Evolutionary conservation across 2,888 invertebrate species (phyloP), one percentile per base, ranked within the genome.

Genomic region (Nudaria mundana): DNA sequence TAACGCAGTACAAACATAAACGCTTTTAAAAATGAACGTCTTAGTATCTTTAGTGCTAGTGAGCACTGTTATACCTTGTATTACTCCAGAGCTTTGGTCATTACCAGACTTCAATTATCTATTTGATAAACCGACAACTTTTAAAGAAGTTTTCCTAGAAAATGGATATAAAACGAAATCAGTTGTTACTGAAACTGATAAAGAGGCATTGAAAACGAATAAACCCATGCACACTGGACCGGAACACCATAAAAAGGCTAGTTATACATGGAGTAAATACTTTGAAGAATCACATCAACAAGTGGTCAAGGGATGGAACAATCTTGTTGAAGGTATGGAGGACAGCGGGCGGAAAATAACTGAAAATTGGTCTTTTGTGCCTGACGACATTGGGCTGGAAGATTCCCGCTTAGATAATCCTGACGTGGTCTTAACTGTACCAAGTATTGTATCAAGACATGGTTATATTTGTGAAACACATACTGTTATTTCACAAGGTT

Each of bases 401-500:
- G 50, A 36, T 4, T 71, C 75, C 1, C 47, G 48, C 1, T 31
- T 79, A 24, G 66, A 71, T 1, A 76, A 80, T 31, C 81, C 87
- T 2, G 87, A 89, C 13, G 51, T 71, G 2, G 44, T 56, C 11
- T 52, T 89, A 10, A 63, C 81, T 14, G 85, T 86, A 2, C 83
- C 87, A 2, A 75, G 80, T 3, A 76, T 84, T 6, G 71, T 86
- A 2, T 53, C 63, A 10, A 72, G 90, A 29, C 89, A 92, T 45
- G 94, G 93, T 24, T 96, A 94, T 71, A 81, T 88, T 0, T 91
- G 92, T 14, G 95, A 96, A 77, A 91, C 92, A 0, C 95, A 95
- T 61, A 83, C 89, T 0, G 90, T 95, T 0, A 73, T 89, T 41
- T 97, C 97, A 25, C 94, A 97, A 81, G 97, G 96, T 0, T 97